Evolutionary conservation across 1,140 invertebrate species (phyloP), one percentile per base, ranked within the genome.

Genomic region (Lepidurus packardi): DNA sequence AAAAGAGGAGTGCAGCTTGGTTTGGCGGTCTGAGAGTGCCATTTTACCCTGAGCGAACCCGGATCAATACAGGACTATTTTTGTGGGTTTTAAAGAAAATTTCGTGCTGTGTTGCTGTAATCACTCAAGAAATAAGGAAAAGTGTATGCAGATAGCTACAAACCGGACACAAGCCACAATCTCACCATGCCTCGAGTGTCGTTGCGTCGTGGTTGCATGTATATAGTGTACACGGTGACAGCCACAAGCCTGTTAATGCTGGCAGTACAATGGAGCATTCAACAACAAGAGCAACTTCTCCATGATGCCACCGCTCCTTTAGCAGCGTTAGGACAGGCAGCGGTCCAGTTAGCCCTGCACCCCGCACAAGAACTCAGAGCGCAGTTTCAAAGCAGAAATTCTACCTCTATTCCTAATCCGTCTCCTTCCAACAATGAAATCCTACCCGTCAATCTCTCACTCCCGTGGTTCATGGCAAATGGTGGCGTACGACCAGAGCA

Each of bases 381-480:
- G 21, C 53, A 65, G 16, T 13, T 65, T 65, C 53, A 16, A 5
- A 16, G 53, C 53, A 65, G 21, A 13, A 65, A 65, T 65, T 0
- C 53, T 65, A 65, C 53, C 53, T 65, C 53, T 21, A 65, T 11
- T n/a, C 53, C 13, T 21, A 7, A 13, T 65, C 45, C 53, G 53
- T 16, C 21, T n/a, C 53, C 53, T 65, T 65, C 53, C 53, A 16
- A 65, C 53, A 65, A 65, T 7, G 13, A 16, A 16, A 65, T 7
- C 7, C 34, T 34, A 34, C 53, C 53, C 13, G 4, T 65, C 53
- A 65, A 65, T 4, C 53, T 65, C 53, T n/a, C 53, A 7, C 21
- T 74, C 21, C 78, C 73, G 43, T 78, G 78, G 78, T 78, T 75
- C 73, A 78, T 78, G n/a, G 75, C 21, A 75, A 74, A 78, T 16